phyloP scores from a whole-genome alignment of 2,113 vertebrate species.

The Syngnathus floridae region DNA sequence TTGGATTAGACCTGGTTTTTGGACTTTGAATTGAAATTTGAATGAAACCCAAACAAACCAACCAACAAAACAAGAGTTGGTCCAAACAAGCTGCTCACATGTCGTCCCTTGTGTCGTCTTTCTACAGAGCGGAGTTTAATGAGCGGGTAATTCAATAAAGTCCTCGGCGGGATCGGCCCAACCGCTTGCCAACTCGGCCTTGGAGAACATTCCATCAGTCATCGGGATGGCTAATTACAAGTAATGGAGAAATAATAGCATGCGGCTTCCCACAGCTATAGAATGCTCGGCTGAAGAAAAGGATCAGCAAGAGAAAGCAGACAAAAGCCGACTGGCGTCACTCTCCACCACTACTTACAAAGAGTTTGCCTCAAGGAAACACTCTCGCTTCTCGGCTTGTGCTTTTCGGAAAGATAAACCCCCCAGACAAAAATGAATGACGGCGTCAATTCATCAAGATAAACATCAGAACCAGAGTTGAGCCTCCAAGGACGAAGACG shows the following conservation, averaged over 20 bases:
- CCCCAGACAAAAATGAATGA: slow-evolving; percentile 10
- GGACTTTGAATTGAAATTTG: background rate
- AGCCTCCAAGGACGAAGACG: background rate
- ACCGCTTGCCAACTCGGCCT: slow-evolving; percentile 51
- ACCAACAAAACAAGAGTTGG: background rate
- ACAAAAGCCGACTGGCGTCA: slow-evolving; percentile 8
- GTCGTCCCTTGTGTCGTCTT: slow-evolving; percentile 29
- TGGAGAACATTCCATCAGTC: slow-evolving; percentile 59
- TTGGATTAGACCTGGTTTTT: background rate
- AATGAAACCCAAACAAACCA: background rate
- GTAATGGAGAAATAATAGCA: slow-evolving; percentile 63
- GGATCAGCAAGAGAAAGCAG: slow-evolving; percentile 1
- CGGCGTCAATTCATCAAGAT: background rate
- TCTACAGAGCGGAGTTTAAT: slow-evolving; percentile 46
- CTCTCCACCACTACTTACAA: background rate
- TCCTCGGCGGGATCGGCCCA: slow-evolving; percentile 52
- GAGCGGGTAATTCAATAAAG: slow-evolving; percentile 58
- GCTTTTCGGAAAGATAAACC: slow-evolving; percentile 13
- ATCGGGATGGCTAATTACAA: slow-evolving; percentile 63
- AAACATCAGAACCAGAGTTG: slow-evolving; percentile 4
- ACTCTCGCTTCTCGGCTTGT: background rate
- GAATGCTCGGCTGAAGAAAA: slow-evolving; percentile 13
- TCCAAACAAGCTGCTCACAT: slow-evolving; percentile 19
- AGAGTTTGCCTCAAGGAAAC: slow-evolving; percentile 18
- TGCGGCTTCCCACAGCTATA: slow-evolving; percentile 33